Evolutionary conservation across 2,113 vertebrate species (phyloP).

Genomic region (Pristiophorus japonicus): DNA sequence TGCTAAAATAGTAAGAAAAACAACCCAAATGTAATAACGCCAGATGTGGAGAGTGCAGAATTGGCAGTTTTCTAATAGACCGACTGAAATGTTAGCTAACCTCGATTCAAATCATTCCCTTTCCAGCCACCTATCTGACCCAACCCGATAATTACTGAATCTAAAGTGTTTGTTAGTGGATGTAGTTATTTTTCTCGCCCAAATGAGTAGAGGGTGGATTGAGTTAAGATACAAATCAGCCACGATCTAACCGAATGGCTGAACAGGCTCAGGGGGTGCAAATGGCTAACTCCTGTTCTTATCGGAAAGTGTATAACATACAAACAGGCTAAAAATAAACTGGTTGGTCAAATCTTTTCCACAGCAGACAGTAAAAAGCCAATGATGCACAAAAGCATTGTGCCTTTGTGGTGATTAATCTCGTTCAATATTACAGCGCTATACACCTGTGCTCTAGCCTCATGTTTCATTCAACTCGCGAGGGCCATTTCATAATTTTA

Average conservation of each 20-base stretch:
- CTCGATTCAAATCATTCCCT: background rate
- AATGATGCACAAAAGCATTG: background rate
- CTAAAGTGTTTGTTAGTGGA: background rate
- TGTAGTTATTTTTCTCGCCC: background rate
- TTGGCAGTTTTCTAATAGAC: background rate
- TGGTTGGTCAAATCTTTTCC: background rate
- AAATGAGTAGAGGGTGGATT: background rate
- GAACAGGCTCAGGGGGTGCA: background rate
- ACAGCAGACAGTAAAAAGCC: background rate
- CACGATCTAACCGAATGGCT: background rate
- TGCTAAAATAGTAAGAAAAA: background rate
- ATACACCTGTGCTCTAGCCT: background rate
- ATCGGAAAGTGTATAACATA: background rate
- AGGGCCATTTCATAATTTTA: background rate
- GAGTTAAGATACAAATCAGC: background rate
- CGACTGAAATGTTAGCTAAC: background rate
- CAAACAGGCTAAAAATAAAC: background rate
- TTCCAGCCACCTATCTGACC: background rate
- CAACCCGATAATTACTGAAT: background rate
- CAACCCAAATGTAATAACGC: background rate
- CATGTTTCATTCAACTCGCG: background rate
- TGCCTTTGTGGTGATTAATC: background rate
- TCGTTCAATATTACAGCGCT: background rate
- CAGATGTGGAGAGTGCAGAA: background rate
- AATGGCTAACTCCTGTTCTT: background rate